Evolutionary conservation across 2,888 invertebrate genomes (phyloP), one percentile per base, ranked within the genome.

Genomic region (Ctenicera cuprea): DNA sequence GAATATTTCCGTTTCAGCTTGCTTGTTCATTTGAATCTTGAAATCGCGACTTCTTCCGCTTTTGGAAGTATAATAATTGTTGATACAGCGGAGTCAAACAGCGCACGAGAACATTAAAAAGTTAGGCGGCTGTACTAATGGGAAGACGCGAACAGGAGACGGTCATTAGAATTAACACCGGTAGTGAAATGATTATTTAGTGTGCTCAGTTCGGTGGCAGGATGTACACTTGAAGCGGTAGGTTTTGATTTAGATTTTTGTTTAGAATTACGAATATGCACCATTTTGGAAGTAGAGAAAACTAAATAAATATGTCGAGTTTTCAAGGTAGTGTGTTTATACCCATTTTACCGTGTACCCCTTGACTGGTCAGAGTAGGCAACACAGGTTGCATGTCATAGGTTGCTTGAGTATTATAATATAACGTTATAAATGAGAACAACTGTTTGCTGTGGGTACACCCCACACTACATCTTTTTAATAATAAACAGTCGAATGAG

Each of bases 1-100:
- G 86, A 90, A 92, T 66, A 14, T 22, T 26, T 9, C 54, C 9
- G 9, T 16, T 18, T 48, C n/a, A 45, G 14, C 33, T 22, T 20
- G 45, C n/a, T n/a, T 3, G n/a, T 54, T 61, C 16, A 30, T 54
- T 64, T 33, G 48, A 37, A 26, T 57, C 30, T 9, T 30, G 43
- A 45, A 26, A 45, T 62, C 62, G 30, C 62, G 20, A 26, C 16
- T 52, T 20, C 67, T 57, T 38, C 57, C 54, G 41, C 52, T 22
- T 41, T 26, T 14, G 20, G 22, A 54, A 18, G 11, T 43, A 30
- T 48, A 22, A 61, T 61, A 64, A 64, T 26, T 64, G 64, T 64
- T 64, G 64, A 64, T 64, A 48, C 48, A 33, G 30, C 64, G 50
- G 50, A 64, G 64, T 50, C 66, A 54, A 66, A 66, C 66, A 43